A percentile compares a stretch with the other conserved stretches of the same genome.
phyloP scores from a whole-genome alignment of 2,113 vertebrate genomes.

The Pangasianodon gigas region DNA sequence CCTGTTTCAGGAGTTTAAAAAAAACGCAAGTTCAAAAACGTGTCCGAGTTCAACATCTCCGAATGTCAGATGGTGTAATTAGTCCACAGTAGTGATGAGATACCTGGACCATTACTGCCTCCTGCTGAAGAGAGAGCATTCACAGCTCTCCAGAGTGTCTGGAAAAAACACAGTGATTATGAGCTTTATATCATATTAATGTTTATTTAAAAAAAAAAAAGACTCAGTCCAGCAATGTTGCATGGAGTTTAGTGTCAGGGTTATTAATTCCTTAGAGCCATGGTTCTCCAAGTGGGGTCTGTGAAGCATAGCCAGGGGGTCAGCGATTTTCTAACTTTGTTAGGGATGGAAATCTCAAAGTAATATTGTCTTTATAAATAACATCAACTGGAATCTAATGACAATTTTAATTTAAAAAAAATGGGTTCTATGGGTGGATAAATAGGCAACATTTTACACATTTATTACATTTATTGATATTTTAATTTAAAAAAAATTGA shows the following conservation, averaged over 20 bases:
- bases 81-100: constrained; percentile 15
- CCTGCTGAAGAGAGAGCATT: constrained; percentile 50
- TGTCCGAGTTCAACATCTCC: not conserved
- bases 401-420: not conserved
- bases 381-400: not conserved
- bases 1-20: not conserved
- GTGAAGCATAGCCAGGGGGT: not conserved
- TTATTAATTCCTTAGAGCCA: not conserved
- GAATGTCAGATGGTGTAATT: constrained; percentile 25
- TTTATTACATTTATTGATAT: not conserved
- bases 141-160: not conserved
- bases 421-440: not conserved
- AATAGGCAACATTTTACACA: not conserved
- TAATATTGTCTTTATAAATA: not conserved
- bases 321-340: not conserved
- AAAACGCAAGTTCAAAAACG: not conserved
- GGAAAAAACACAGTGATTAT: not conserved
- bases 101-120: constrained; percentile 57
- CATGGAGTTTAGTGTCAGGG: not conserved
- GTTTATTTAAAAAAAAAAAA: not conserved
- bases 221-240: not conserved
- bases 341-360: not conserved
- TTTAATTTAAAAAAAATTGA: not conserved
- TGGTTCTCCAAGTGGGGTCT: not conserved
- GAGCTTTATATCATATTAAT: not conserved